Percentiles rank a stretch among this genome's conserved stretches.
Conservation (phyloP, 2,797 vertebrate genomes). For the Notolepis coatsorum region DNA sequence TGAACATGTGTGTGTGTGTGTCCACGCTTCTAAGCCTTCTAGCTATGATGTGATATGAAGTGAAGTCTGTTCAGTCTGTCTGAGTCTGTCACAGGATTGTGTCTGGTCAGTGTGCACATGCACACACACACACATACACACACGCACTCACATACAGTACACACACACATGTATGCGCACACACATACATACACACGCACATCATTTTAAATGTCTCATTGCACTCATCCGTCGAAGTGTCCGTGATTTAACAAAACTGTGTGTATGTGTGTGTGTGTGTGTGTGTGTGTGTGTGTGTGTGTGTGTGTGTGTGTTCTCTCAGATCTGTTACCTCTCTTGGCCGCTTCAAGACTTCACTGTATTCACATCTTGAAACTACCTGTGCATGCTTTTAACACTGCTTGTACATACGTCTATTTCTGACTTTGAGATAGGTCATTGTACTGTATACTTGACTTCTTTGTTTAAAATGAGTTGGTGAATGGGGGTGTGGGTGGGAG, state of each 20-base stretch:
- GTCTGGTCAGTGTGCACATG: conserved; percentile 22
- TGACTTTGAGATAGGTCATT: too few relatives aligned
- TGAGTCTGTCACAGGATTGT: conserved; percentile 31
- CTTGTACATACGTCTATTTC: too few relatives aligned
- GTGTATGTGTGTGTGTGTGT: conserved; percentile 12
- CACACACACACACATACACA: conserved; percentile 13
- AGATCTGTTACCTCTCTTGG: too few relatives aligned
- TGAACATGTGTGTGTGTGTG: conserved; percentile 3
- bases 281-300: conserved; percentile 30
- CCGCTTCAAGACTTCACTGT: too few relatives aligned
- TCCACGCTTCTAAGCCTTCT: conserved; percentile 8
- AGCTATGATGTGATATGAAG: conserved; percentile 44
- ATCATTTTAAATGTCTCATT: conserved; percentile 52
- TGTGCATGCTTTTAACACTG: too few relatives aligned
- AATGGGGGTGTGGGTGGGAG: too few relatives aligned
- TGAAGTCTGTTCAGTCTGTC: conserved; percentile 53
- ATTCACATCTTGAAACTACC: too few relatives aligned
- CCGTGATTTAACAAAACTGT: conserved; percentile 56
- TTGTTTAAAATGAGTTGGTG: too few relatives aligned
- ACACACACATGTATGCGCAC: background rate
- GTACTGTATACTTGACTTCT: too few relatives aligned
- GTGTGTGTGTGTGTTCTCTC: conserved; percentile 27
- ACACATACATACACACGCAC: conserved; percentile 15
- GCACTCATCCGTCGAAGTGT: conserved; percentile 49
- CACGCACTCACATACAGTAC: too few relatives aligned